Base-by-base conservation (phyloP, 2,888 invertebrate species). In the Chloromyia formosa region DNA sequence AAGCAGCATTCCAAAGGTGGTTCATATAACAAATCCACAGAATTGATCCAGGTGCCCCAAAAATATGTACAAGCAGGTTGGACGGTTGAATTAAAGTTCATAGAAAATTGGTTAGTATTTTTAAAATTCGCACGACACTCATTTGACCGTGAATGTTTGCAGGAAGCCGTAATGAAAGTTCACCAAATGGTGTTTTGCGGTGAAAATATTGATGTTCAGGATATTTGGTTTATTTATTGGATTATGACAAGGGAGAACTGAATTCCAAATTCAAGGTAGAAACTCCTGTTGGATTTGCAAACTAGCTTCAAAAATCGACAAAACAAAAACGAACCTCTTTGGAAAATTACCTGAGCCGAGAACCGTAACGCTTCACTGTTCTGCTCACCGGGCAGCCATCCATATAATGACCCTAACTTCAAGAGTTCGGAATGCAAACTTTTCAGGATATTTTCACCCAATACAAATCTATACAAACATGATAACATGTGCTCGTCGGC, bases 1-100 rank as follows among this genome's bases (percentile, higher is more conserved):
- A 16, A 56, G 56, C 10, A 20, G 5, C 18, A 16, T 42, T 42
- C 20, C 56, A 58, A 20, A 40, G 14, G 42, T 16, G 71, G 71
- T 40, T 71, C 56, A 23, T 71, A 56, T n/a, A 71, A 71, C 56
- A 58, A 20, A 56, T 56, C 71, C 71, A 20, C 71, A 56, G 40
- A 71, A 71, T 23, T 71, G 58, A 71, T 71, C 58, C 71, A 71
- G 71, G 71, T 71, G 58, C 58, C 56, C 16, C 58, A n/a, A 58
- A 71, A 58, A 69, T 56, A 56, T 54, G 69, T 27, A 49, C 66
- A 49, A 49, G 27, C 27, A 35, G 2, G n/a, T n/a, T n/a, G n/a
- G 2, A 14, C 0, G n/a, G 62, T 62, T n/a, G 62, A 27, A 62
- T n/a, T n/a, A 7, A 42, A 42, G 62, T 40, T 20, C 42, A 40